A percentile compares a stretch with the other conserved stretches of the same genome.
Evolutionary conservation across 2,797 vertebrate species (phyloP).

Genomic region (Capromys pilorides): DNA sequence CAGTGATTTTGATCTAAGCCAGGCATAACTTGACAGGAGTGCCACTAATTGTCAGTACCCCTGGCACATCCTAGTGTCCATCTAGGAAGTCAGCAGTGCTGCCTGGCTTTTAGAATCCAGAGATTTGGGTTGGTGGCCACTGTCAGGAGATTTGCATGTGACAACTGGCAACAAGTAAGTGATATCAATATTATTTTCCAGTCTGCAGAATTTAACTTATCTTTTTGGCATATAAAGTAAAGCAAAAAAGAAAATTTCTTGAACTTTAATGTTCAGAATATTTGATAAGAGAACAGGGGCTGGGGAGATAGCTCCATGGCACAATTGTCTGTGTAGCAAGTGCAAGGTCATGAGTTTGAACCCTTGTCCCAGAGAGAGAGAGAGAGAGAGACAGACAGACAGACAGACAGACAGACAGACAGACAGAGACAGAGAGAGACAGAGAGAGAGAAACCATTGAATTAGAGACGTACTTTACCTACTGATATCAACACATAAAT

Average conservation of each 20-base stretch:
- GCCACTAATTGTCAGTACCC: conserved; percentile 42
- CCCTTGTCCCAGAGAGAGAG: no score
- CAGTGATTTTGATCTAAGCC: conserved; percentile 62
- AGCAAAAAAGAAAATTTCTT: neutral
- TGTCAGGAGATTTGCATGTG: neutral
- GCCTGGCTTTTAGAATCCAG: conserved; percentile 2
- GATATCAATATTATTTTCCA: neutral
- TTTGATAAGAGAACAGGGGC: neutral
- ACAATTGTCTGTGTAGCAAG: no score
- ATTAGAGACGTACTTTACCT: neutral
- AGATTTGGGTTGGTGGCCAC: neutral
- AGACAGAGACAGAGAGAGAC: no score
- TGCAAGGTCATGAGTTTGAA: no score
- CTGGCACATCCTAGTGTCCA: conserved; percentile 8
- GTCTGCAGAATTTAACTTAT: conserved; percentile 3
- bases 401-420: no score
- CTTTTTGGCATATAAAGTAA: conserved; percentile 36
- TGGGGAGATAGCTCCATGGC: no score
- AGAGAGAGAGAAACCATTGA: neutral
- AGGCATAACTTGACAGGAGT: conserved; percentile 53
- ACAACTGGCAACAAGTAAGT: neutral
- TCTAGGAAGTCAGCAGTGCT: conserved; percentile 52
- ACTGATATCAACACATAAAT: neutral
- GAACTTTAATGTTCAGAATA: conserved; percentile 6
- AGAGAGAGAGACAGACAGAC: no score